phyloP scores from a whole-genome alignment of 2,888 invertebrate species.

The Drosophila buzzatii region DNA sequence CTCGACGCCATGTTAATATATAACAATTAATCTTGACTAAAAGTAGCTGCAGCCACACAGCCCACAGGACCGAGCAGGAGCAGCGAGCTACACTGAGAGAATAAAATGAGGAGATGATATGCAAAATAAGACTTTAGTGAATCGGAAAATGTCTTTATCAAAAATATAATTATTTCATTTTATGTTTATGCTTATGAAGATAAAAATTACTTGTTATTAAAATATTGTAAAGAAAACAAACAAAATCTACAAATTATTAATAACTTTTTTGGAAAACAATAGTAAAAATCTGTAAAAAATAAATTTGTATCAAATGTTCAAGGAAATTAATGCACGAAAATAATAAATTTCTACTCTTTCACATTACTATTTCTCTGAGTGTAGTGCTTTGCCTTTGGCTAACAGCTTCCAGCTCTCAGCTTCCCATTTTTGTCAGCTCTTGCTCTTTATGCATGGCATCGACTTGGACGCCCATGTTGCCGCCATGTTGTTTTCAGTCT shows the following conservation, averaged over 20 bases:
- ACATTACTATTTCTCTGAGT: not conserved
- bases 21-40: slow-evolving; percentile 83
- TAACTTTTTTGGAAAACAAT: too few relatives aligned
- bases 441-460: slow-evolving; percentile 67
- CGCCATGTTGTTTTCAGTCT: slow-evolving; percentile 79
- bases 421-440: slow-evolving; percentile 19
- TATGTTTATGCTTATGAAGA: not conserved
- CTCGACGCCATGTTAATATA: slow-evolving; percentile 83
- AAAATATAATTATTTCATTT: not conserved
- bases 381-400: slow-evolving; percentile 19
- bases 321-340: not conserved
- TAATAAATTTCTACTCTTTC: not conserved
- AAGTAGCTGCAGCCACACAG: slow-evolving; percentile 68
- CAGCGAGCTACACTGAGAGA: slow-evolving; percentile 19
- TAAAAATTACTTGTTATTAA: too few relatives aligned
- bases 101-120: not conserved
- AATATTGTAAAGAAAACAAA: too few relatives aligned
- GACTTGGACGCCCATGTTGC: slow-evolving; percentile 68
- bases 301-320: too few relatives aligned
- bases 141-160: not conserved
- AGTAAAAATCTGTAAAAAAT: too few relatives aligned
- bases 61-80: slow-evolving; percentile 52
- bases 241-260: too few relatives aligned
- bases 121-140: not conserved
- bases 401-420: slow-evolving; percentile 32